Conservation (phyloP, 2,888 invertebrate genomes). For the Philereme transversata region DNA sequence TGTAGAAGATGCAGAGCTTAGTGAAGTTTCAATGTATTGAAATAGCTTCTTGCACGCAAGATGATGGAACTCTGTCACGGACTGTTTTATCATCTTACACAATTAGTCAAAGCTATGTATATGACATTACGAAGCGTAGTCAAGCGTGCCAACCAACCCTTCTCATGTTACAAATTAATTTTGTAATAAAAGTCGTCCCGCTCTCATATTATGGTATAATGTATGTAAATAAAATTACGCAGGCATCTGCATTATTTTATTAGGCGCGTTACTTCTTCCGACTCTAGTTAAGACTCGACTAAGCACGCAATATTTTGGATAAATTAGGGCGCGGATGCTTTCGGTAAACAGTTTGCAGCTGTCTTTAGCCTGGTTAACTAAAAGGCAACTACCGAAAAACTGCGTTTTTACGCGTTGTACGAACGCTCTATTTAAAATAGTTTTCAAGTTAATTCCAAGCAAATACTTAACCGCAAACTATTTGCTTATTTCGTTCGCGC, state of each 20-base stretch:
- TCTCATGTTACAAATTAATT: constrained; percentile 27
- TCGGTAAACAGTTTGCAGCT: no score
- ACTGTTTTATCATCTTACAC: neutral
- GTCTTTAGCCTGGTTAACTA: no score
- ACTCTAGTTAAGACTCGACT: constrained; percentile 11
- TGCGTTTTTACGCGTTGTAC: no score
- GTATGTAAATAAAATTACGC: constrained; percentile 31
- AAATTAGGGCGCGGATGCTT: no score
- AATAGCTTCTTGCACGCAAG: constrained; percentile 8
- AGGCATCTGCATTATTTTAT: constrained; percentile 24
- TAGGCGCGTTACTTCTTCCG: constrained; percentile 17
- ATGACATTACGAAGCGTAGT: no score
- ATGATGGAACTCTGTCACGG: neutral
- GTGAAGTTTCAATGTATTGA: constrained; percentile 11
- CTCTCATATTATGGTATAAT: constrained; percentile 20
- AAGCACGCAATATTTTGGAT: neutral
- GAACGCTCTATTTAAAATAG: no score
- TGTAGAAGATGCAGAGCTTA: constrained; percentile 11
- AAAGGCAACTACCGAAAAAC: no score
- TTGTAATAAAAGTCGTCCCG: constrained; percentile 22
- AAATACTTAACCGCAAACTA: no score
- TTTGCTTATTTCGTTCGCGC: no score
- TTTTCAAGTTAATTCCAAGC: no score
- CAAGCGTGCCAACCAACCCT: constrained; percentile 6
- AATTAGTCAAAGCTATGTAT: neutral